Evolutionary conservation across 2,797 vertebrate genomes (phyloP), one percentile per base, ranked within the genome.

Genomic region (Bradypodion ventrale): DNA sequence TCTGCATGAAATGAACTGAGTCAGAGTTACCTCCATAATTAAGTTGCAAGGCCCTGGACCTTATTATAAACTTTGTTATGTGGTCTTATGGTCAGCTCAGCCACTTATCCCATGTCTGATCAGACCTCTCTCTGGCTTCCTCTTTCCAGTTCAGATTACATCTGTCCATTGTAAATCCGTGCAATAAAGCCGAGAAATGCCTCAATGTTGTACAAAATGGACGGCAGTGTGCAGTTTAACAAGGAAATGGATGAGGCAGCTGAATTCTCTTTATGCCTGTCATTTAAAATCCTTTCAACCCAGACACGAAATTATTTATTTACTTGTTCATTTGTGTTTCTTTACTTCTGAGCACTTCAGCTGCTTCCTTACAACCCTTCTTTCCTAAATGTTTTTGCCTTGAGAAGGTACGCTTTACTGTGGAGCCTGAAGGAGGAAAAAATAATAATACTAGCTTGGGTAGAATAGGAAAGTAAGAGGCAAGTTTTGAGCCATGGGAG

Each of bases 161-260:
- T 37, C 23, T 25, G 32, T 25, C n/a, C n/a, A 19, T 56, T 40
- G 40, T 63, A 23, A 35, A 72, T 40, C 8, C 19, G 8, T 73
- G 40, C 4, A 59, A 5, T 0, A 0, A 0, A 65, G 16, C 70
- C 65, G 5, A 0, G 66, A 40, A 7, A 46, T 68, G 35, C 21
- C 27, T 56, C 46, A 56, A 2, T 49, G 5, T 21, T 12, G 23
- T 40, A 29, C 0, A 1, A 59, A 35, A 7, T 2, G 37, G 5
- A 12, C 37, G 52, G 32, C 9, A 7, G 21, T 23, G 15, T 78
- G 40, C 7, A n/a, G 27, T 52, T 52, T 40, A 69, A 77, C 21
- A 23, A 77, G 21, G 12, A 56, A 69, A 76, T n/a, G 13, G 44
- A 84, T 40, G 68, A 49, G 25, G 52, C 23, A 62, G 23, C 29